Percentiles rank a stretch among this genome's conserved stretches.
Evolutionary conservation across 2,113 vertebrate species (phyloP).

Genomic region (Gorsachius goisagi): DNA sequence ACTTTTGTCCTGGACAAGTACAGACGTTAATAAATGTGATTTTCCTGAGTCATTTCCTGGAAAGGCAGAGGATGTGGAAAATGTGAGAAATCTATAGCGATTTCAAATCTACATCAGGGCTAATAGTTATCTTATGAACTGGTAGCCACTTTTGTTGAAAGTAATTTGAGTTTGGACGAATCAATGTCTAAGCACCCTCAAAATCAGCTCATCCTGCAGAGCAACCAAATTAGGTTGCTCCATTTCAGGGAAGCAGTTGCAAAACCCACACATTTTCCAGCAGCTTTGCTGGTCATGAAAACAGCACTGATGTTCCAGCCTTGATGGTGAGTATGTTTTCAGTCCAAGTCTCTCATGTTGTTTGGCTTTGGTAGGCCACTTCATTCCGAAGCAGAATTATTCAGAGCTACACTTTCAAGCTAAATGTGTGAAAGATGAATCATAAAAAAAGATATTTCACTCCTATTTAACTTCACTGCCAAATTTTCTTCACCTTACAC

Average conservation of each 20-base stretch:
- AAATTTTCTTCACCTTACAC: not conserved
- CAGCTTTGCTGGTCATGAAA: not conserved
- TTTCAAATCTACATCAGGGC: not conserved
- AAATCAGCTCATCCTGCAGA: not conserved
- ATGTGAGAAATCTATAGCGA: not conserved
- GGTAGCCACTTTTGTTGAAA: not conserved
- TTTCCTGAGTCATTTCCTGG: not conserved
- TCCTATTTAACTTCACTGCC: not conserved
- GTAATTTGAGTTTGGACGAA: not conserved
- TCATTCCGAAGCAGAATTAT: not conserved
- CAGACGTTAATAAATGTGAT: not conserved
- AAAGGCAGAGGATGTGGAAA: not conserved
- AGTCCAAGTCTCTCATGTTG: not conserved
- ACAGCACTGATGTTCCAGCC: not conserved
- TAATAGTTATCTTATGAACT: not conserved
- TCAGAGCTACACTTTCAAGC: not conserved
- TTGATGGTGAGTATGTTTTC: not conserved
- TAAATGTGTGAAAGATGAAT: constrained; percentile 3
- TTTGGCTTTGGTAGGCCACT: not conserved
- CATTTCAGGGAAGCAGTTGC: not conserved
- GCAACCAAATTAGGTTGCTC: not conserved
- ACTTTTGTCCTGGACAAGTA: not conserved
- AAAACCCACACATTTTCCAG: not conserved
- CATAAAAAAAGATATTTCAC: not conserved
- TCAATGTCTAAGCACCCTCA: not conserved